A percentile compares a stretch with the other conserved stretches of the same genome.
Conservation (phyloP, 2,888 invertebrate genomes). For the Sceliomorpha sp. region DNA sequence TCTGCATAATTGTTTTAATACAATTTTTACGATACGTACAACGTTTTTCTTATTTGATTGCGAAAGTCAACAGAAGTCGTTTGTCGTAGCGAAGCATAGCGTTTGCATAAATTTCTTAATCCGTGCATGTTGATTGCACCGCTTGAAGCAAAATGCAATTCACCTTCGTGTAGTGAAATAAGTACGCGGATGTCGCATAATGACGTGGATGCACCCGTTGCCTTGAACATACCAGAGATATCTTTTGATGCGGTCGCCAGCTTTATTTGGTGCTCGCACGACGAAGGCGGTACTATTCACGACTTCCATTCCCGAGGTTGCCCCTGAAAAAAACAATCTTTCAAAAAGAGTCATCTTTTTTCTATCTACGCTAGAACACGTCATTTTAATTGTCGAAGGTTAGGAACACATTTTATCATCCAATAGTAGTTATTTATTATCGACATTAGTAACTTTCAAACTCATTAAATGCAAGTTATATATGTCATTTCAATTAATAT, state of each 20-base stretch:
- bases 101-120: slow-evolving; percentile 27
- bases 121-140: slow-evolving; percentile 26
- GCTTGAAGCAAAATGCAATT: slow-evolving; percentile 42
- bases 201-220: slow-evolving; percentile 52
- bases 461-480: no score
- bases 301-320: slow-evolving; percentile 48
- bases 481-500: no score
- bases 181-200: slow-evolving; percentile 50
- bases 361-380: background rate
- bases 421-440: no score
- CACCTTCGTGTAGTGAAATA: slow-evolving; percentile 47
- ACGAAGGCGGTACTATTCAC: slow-evolving; percentile 53
- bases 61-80: no score
- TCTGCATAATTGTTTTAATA: no score
- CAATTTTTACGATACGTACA: no score
- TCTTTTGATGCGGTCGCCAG: slow-evolving; percentile 50
- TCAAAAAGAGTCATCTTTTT: slow-evolving; percentile 10
- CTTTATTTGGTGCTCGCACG: slow-evolving; percentile 53
- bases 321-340: slow-evolving; percentile 11
- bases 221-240: slow-evolving; percentile 56
- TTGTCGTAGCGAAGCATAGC: background rate
- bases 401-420: no score
- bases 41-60: no score
- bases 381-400: background rate
- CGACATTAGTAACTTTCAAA: no score